Evolutionary conservation across 64 coral and sea anemone species (phyloP), one percentile per base, ranked within the genome.

Genomic region (Stichodactyla helianthus): DNA sequence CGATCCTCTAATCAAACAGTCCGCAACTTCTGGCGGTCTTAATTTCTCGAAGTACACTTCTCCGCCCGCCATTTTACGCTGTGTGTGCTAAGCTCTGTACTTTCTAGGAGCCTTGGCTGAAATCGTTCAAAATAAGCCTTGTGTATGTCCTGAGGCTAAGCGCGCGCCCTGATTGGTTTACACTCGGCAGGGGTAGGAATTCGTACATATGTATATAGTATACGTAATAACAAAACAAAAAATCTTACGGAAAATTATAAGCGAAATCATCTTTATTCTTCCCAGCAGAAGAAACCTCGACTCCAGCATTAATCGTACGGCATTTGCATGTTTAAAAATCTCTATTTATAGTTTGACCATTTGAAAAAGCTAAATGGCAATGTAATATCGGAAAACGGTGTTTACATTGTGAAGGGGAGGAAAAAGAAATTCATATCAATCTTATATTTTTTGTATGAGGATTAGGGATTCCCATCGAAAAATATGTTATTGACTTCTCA

Each of bases 41-140:
- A 97, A 91, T 65, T 92, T 97, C 79, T 93, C 94, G 79, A 97
- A 92, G 67, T 93, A 89, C 12, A 92, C 85, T 58, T 97, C 94
- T 18, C 94, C 94, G 62, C 94, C 91, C 94, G 94, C 94, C 94
- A 97, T 97, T 90, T 88, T 89, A 68, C 81, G 86, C 54, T 70
- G 82, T 86, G 57, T 65, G 82, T 26, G 57, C 16, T n/a, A 54
- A 81, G 51, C 14, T 71, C 68, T 13, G 55, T 58, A 27, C 17
- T 20, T n/a, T n/a, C 31, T 35, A 53, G 78, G 7, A 53, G 52
- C 50, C 78, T 51, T 71, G 25, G 67, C 18, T 71, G 7, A 27
- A 71, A 71, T 27, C 50, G 77, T 85, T 86, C 89, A 90, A 90
- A 57, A 90, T 84, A 86, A 70, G 54, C 77, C 71, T 82, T 55